Conservation (phyloP, 1,140 invertebrate species). For the Macrocentrus cingulum region DNA sequence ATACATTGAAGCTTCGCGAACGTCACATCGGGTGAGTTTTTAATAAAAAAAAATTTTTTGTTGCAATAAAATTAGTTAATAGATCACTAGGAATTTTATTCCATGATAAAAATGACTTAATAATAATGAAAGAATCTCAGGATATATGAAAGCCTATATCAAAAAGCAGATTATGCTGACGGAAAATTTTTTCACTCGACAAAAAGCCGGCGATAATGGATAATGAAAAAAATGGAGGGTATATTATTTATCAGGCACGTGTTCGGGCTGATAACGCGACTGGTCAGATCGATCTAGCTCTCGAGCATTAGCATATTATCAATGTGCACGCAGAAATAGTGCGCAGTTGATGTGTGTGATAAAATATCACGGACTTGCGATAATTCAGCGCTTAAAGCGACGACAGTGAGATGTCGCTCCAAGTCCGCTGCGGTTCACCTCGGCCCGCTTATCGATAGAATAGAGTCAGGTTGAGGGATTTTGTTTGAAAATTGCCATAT, state of each 20-base stretch:
- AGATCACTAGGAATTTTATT: too few species aligned
- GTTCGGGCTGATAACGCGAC: constrained; percentile 37
- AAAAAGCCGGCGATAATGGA: neutral
- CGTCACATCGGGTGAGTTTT: constrained; percentile 79
- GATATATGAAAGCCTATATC: too few species aligned
- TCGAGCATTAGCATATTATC: constrained; percentile 45
- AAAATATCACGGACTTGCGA: constrained; percentile 39
- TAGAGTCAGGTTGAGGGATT: neutral
- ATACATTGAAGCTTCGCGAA: constrained; percentile 76
- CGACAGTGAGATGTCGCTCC: too few species aligned
- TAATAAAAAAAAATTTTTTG: too few species aligned
- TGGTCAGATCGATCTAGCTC: constrained; percentile 39
- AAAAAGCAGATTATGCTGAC: too few species aligned
- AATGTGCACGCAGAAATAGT: constrained; percentile 22
- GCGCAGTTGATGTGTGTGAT: constrained; percentile 32
- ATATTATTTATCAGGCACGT: constrained; percentile 33
- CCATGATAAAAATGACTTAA: too few species aligned
- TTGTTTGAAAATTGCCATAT: neutral
- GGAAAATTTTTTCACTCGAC: constrained; percentile 1
- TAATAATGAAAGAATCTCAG: too few species aligned
- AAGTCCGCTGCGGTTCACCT: too few species aligned
- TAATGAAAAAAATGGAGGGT: neutral
- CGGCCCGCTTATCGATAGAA: neutral
- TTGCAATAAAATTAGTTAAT: too few species aligned
- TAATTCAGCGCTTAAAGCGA: constrained; percentile 30